Base-by-base conservation (phyloP, 2,888 invertebrate species). In the Tanypteryx hageni region DNA sequence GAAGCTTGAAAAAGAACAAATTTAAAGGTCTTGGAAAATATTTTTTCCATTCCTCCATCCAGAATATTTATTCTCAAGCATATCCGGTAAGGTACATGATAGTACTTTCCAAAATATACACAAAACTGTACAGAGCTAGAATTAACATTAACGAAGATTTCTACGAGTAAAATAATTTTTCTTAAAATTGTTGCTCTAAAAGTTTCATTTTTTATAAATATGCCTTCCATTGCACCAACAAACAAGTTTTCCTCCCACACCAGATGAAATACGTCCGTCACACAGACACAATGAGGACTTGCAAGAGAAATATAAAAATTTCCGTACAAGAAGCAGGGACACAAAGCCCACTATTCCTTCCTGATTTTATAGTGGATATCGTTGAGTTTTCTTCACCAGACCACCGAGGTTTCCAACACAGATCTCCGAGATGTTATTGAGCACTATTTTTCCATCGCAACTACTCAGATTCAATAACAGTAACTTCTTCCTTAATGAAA, bases 401-500 rank as follows among this genome's bases (percentile, higher is more conserved):
- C 22, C 22, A 76, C 76, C n/a, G 22, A 76, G 76, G 76, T 76
- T 76, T 76, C 76, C 76, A 22, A 27, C 76, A 76, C 76, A 13
- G 76, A 13, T 76, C 27, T 76, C 76, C 76, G 22, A 76, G 76
- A 76, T 76, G 76, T 76, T 76, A 27, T 27, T 27, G 22, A 44
- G 44, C 31, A 64, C 44, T 68, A 68, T 31, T 64, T 64, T 44
- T 31, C 89, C 89, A 89, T 89, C 18, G 68, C 10, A 44, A 89
- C 83, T 83, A 83, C 83, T 83, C 83, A 83, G 31, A 31, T 31
- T 98, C 98, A 95, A 98, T 96, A 94, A 97, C 95, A 31, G 97
- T 97, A 94, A 97, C 96, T 96, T 99, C 99, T 96, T 99, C 99
- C 96, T 99, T 99, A 95, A 99, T 97, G 96, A 99, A 98, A 97